Evolutionary conservation across 2,797 vertebrate genomes (phyloP).

Genomic region (Kryptolebias ocellatus): DNA sequence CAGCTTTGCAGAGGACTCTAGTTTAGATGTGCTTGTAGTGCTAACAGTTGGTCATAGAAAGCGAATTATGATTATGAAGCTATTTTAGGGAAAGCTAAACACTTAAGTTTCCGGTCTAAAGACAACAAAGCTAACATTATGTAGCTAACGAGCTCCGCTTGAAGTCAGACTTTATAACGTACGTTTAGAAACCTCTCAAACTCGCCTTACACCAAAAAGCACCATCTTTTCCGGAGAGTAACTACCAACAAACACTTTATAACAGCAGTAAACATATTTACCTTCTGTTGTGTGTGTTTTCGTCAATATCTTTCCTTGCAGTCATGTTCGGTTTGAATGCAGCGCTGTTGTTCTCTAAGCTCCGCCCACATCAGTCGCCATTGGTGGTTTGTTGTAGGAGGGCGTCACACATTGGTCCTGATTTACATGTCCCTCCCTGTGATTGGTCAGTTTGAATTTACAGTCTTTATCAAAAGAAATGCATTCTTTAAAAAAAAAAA

Average conservation of each 20-base stretch:
- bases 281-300: constrained; percentile 76
- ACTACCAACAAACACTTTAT: not conserved
- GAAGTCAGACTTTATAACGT: not conserved
- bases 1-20: too few relatives aligned
- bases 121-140: not conserved
- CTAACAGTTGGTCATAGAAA: too few relatives aligned
- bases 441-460: constrained; percentile 81
- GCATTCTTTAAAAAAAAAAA: too few relatives aligned
- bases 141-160: not conserved
- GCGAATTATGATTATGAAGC: too few relatives aligned
- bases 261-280: constrained; percentile 32
- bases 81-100: too few relatives aligned
- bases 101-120: too few relatives aligned
- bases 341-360: constrained; percentile 55
- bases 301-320: constrained; percentile 74
- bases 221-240: rapidly evolving
- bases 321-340: constrained; percentile 85
- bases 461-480: not conserved
- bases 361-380: constrained; percentile 49
- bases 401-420: not conserved
- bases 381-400: constrained; percentile 49
- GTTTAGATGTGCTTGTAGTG: too few relatives aligned
- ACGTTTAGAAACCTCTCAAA: rapidly evolving
- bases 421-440: constrained; percentile 21
- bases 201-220: rapidly evolving